Base-by-base conservation (phyloP, 2,113 vertebrate genomes). In the Thomomys bottae region DNA sequence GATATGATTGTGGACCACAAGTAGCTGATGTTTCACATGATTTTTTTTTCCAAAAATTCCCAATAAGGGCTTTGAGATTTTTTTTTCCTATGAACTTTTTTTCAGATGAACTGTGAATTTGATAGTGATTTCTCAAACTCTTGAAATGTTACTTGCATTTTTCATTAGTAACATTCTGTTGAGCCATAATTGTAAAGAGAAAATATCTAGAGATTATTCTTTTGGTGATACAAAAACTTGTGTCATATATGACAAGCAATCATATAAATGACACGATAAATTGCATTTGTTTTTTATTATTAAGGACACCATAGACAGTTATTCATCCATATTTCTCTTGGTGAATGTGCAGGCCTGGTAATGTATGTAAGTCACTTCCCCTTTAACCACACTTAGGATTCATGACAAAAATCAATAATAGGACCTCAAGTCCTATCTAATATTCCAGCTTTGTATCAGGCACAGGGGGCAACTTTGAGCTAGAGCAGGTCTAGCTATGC, bases 71-170 rank as follows among this genome's bases (percentile, higher is more conserved):
- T 72, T 68, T 36, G 67, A 42, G 45, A 36, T 70, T 38, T 85
- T 88, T 90, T 45, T 87, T 85, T 92, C 61, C 72, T 17, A 70
- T 6, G 61, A 59, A 17, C 28, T 28, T 86, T 5, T 87, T 73
- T 14, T 64, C 34, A 87, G 28, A 57, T 49, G 77, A 61, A 32
- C 42, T 75, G 8, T 78, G 72, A 40, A 59, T 54, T 10, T n/a
- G 20, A 23, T 38, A 21, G 11, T 42, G 82, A 49, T 8, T 67
- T 77, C 36, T 57, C 1, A n/a, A 68, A 40, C 26, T 79, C 61
- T 71, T 40, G 21, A 84, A 61, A 32, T 38, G n/a, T 18, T 87
- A 7, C 14, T 49, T 72, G 4, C 79, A 26, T 8, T 66, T 77
- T 87, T 87, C 2, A 71, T 71, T 90, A 34, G 18, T 64, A 15